Evolutionary conservation across 2,113 vertebrate species (phyloP).

Genomic region (Bufo bufo): DNA sequence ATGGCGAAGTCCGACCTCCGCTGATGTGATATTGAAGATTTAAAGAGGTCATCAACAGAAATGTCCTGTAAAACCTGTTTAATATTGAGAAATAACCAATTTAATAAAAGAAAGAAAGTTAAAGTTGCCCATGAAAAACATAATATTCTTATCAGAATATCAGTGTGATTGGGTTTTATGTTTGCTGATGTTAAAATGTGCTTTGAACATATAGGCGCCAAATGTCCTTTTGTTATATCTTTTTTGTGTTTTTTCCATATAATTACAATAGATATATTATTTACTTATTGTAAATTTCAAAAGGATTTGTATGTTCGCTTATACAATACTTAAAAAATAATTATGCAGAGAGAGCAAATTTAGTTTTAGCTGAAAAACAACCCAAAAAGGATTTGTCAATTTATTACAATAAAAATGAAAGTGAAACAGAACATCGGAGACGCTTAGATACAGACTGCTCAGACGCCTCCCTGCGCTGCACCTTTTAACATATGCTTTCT

Average conservation of each 20-base stretch:
- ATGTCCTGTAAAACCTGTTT: too few relatives aligned
- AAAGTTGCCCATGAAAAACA: too few relatives aligned
- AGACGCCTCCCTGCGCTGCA: background rate
- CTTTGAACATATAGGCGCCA: background rate
- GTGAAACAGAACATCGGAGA: background rate
- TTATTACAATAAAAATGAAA: background rate
- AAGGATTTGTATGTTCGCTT: background rate
- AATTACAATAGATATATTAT: background rate
- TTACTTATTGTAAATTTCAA: background rate
- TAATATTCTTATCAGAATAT: background rate
- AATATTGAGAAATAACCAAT: too few relatives aligned
- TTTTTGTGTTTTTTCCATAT: background rate
- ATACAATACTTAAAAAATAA: background rate
- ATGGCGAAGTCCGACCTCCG: too few relatives aligned
- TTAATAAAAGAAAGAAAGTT: too few relatives aligned
- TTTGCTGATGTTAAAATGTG: background rate
- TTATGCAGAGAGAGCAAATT: background rate
- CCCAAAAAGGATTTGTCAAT: background rate
- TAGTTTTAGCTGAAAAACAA: background rate
- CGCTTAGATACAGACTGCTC: conserved; percentile 1
- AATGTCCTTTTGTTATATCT: background rate
- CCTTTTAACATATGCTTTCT: conserved; percentile 51
- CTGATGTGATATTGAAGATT: too few relatives aligned
- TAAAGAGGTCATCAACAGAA: too few relatives aligned
- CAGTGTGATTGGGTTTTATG: background rate